Conservation (phyloP, 2,113 vertebrate genomes). For the Melierax canorus region DNA sequence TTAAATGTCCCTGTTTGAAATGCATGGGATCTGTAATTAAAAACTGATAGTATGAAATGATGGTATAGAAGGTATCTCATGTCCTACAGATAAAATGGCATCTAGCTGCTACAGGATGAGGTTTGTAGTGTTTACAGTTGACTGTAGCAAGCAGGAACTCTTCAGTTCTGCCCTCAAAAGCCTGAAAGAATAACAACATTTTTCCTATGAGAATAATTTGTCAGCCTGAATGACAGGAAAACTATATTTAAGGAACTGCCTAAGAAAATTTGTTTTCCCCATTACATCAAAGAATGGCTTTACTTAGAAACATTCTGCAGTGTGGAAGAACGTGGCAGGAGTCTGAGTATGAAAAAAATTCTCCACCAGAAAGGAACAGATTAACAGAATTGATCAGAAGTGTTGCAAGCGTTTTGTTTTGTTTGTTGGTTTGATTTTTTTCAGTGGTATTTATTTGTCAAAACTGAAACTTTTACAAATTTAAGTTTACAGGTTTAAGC, state of each 20-base stretch:
- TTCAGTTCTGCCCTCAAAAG: background rate
- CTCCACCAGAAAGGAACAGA: background rate
- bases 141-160: background rate
- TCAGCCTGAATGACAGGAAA: background rate
- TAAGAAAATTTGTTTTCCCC: background rate
- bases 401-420: background rate
- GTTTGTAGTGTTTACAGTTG: background rate
- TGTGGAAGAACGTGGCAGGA: background rate
- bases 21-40: background rate
- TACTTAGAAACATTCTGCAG: background rate
- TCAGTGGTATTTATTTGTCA: background rate
- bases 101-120: background rate
- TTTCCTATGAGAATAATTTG: background rate
- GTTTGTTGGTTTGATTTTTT: fast-evolving
- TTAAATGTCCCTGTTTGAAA: background rate
- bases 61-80: background rate
- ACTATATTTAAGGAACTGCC: background rate
- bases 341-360: constrained; percentile 11
- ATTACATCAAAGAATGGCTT: background rate
- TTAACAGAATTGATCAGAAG: background rate
- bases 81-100: background rate
- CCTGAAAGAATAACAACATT: background rate
- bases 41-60: background rate
- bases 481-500: background rate
- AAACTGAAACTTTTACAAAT: background rate